phyloP scores from a whole-genome alignment of 2,888 invertebrate species.

The Agrilus mali region DNA sequence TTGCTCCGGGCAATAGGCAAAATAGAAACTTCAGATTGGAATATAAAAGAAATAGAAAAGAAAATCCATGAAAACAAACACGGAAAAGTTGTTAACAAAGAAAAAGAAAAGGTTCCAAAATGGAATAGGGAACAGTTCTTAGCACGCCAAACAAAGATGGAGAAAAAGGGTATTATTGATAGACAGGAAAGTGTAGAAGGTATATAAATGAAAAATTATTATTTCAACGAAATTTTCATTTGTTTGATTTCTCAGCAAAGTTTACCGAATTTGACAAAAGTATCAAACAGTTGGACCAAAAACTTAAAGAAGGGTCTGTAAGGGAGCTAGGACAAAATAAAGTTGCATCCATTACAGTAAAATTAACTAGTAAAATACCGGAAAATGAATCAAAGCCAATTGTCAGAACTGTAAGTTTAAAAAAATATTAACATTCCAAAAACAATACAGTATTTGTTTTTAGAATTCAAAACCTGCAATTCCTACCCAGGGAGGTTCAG shows the following conservation, averaged over 20 bases:
- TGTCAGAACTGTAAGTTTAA: constrained; percentile 39
- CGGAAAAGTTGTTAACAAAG: constrained; percentile 45
- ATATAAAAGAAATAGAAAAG: constrained; percentile 79
- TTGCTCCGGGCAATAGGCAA: constrained; percentile 77
- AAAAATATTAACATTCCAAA: constrained; percentile 3
- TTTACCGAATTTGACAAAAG: constrained; percentile 62
- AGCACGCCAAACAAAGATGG: constrained; percentile 58
- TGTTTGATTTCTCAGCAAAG: constrained; percentile 37
- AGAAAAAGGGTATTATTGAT: constrained; percentile 44
- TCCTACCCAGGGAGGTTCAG: constrained; percentile 54
- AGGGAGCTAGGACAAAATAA: constrained; percentile 59
- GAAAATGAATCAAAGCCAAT: constrained; percentile 15
- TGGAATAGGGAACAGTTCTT: constrained; percentile 79
- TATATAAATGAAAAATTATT: constrained; percentile 7
- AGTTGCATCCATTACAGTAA: constrained; percentile 80
- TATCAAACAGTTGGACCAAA: constrained; percentile 56
- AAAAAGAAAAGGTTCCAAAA: constrained; percentile 68
- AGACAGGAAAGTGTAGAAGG: constrained; percentile 43
- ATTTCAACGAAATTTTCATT: constrained; percentile 9
- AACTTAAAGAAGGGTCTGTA: constrained; percentile 64
- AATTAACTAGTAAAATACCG: constrained; percentile 33
- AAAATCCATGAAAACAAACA: constrained; percentile 70
- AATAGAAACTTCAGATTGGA: constrained; percentile 84
- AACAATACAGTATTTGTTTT: background rate
- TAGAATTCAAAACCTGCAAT: constrained; percentile 47